Percentiles rank a stretch among this genome's conserved stretches.
Conservation (phyloP, 1,140 invertebrate genomes). For the Calliopsis andreniformis region DNA sequence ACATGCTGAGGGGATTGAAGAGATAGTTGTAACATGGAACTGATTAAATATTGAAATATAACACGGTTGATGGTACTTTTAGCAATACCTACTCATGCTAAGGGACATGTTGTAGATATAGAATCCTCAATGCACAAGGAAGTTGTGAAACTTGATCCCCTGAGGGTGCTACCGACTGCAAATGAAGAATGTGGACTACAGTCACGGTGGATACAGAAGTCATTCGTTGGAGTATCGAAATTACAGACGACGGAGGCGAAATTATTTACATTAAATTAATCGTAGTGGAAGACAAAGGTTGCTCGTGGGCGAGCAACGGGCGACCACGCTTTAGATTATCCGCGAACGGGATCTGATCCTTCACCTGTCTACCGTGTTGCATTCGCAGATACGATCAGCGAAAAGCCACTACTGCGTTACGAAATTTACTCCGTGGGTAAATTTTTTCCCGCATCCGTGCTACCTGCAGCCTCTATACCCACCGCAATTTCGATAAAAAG, state of each 20-base stretch:
- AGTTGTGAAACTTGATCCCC: background rate
- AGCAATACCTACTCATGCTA: background rate
- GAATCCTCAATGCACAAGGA: no score
- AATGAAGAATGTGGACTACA: background rate
- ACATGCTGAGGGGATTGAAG: background rate
- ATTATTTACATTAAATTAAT: conserved; percentile 53
- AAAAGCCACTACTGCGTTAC: conserved; percentile 31
- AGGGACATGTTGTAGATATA: background rate
- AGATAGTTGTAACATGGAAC: background rate
- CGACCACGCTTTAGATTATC: conserved; percentile 15
- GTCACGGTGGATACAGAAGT: conserved; percentile 10
- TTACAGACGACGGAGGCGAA: conserved; percentile 7
- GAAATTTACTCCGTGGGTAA: conserved; percentile 12
- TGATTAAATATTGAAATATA: background rate
- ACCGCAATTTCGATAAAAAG: conserved; percentile 44
- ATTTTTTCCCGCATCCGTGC: conserved; percentile 20
- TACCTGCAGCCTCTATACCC: background rate
- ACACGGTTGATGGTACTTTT: background rate
- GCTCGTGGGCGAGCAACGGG: conserved; percentile 18
- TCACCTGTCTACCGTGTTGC: conserved; percentile 19
- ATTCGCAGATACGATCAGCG: conserved; percentile 44
- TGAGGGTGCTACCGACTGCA: background rate
- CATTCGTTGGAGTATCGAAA: conserved; percentile 25
- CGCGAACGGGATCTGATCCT: conserved; percentile 37
- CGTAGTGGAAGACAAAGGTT: background rate